Evolutionary conservation across 2,888 invertebrate genomes (phyloP).

Genomic region (Melipona bicolor): DNA sequence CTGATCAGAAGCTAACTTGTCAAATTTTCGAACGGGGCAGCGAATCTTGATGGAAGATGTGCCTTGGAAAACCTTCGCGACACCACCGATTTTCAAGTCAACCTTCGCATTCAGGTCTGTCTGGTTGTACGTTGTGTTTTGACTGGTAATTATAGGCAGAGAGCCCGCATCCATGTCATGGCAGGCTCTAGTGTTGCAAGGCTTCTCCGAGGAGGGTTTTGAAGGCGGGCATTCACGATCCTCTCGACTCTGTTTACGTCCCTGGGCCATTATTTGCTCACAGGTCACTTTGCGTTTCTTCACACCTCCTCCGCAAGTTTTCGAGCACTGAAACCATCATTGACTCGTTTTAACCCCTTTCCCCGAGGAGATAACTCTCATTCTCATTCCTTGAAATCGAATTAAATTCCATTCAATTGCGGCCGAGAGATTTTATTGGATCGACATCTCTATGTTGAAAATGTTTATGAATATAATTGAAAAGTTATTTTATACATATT

Average conservation of each 20-base stretch:
- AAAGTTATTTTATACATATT: not conserved
- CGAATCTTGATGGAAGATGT: constrained; percentile 95
- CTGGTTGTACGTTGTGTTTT: constrained; percentile 92
- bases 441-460: too few species aligned
- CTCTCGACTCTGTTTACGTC: constrained; percentile 93
- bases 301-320: constrained; percentile 96
- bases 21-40: constrained; percentile 93
- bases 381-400: not conserved
- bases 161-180: constrained; percentile 87
- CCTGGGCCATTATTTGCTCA: constrained; percentile 96
- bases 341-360: not conserved
- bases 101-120: constrained; percentile 92
- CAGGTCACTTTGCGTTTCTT: constrained; percentile 93
- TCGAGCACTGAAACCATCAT: constrained; percentile 89
- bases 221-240: constrained; percentile 90
- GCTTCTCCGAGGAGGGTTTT: constrained; percentile 91
- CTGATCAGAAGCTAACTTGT: constrained; percentile 81
- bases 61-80: constrained; percentile 95
- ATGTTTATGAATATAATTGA: too few species aligned
- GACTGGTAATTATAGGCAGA: constrained; percentile 91
- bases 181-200: constrained; percentile 94
- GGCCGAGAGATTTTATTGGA: not conserved
- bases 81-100: constrained; percentile 94
- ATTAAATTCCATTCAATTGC: not conserved
- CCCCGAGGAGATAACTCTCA: too few species aligned